Evolutionary conservation across 2,113 vertebrate species (phyloP).

Genomic region (Amphilophus citrinellus): DNA sequence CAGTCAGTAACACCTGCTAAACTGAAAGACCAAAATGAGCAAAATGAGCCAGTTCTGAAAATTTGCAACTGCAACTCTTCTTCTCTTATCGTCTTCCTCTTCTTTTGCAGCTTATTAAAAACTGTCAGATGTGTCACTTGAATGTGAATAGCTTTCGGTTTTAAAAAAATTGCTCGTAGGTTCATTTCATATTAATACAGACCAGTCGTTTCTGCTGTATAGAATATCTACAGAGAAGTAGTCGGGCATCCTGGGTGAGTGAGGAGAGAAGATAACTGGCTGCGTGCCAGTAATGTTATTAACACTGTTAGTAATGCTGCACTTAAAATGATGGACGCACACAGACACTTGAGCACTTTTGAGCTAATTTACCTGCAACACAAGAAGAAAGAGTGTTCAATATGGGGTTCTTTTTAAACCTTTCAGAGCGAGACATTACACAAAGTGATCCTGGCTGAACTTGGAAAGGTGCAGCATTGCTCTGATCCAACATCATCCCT

Average conservation of each 20-base stretch:
- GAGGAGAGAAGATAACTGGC: conserved; percentile 33
- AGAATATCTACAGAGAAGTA: neutral
- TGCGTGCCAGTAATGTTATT: conserved; percentile 49
- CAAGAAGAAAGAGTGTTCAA: neutral
- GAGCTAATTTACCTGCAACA: neutral
- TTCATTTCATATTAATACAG: neutral
- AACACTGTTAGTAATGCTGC: conserved; percentile 41
- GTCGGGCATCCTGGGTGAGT: conserved; percentile 12
- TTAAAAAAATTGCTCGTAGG: neutral
- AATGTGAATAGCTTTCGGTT: neutral
- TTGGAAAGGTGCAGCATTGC: neutral
- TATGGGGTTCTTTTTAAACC: neutral
- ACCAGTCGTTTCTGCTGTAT: neutral
- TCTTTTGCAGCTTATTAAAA: neutral
- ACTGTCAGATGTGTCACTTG: neutral
- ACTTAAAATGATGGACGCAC: conserved; percentile 39
- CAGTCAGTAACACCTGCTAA: neutral
- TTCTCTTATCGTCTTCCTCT: neutral
- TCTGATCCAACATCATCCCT: neutral
- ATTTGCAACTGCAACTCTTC: neutral
- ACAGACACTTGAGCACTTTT: conserved; percentile 6
- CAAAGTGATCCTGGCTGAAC: neutral
- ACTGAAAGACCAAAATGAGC: neutral
- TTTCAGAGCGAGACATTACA: neutral
- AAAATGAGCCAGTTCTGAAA: neutral